These are phyloP conservation scores for Perca flavescens DNA, from an alignment of 2,113 vertebrate species.

Conservation along the genomic window DNA sequence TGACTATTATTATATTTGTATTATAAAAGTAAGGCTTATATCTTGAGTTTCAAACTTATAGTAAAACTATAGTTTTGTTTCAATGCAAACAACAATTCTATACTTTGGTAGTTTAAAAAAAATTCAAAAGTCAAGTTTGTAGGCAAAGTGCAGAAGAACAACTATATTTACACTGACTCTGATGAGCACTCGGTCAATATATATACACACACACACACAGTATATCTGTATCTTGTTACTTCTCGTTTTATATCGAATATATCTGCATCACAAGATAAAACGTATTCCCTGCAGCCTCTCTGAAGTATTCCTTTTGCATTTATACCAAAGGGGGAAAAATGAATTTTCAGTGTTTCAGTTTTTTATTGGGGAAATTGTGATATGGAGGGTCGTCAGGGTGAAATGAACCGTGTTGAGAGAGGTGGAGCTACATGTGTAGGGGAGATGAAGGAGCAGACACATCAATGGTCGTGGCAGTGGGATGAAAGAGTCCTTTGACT, in stretches of 20 bases:
- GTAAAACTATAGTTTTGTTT: background rate
- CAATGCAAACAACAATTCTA: background rate
- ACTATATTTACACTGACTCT: background rate
- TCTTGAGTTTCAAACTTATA: background rate
- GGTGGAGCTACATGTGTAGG: constrained; percentile 8
- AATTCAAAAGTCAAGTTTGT: no score
- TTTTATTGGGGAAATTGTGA: background rate
- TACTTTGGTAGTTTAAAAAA: no score
- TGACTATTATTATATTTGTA: background rate
- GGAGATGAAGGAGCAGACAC: constrained; percentile 38
- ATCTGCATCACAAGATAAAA: background rate
- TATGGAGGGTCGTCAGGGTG: background rate
- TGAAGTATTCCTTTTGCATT: background rate
- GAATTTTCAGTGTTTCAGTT: background rate
- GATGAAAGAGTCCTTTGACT: constrained; percentile 67
- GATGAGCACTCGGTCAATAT: background rate
- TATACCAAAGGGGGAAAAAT: background rate
- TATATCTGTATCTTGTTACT: background rate
- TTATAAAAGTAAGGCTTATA: background rate
- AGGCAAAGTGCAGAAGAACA: background rate
- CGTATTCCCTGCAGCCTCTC: background rate
- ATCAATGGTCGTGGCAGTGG: constrained; percentile 40
- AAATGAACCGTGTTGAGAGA: background rate
- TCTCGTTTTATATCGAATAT: background rate
- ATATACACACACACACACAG: no score